Conservation (phyloP, 1,140 invertebrate species). For the Cydia pomonella region DNA sequence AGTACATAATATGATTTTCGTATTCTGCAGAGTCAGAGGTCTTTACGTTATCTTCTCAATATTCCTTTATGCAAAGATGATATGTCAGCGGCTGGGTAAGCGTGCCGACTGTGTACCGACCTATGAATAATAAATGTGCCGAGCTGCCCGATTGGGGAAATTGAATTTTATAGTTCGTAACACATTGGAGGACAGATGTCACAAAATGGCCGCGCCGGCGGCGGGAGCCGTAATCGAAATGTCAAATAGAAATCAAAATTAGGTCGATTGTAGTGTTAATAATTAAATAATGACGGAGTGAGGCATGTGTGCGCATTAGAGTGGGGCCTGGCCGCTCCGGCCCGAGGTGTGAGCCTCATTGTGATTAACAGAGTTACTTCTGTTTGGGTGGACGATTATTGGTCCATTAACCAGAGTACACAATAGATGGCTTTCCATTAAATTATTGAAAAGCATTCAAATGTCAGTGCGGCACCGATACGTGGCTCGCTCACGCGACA, state of each 20-base stretch:
- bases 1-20: conserved; percentile 60
- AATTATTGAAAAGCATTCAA: conserved; percentile 67
- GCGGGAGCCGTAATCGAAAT: conserved; percentile 71
- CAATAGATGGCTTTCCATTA: conserved; percentile 62
- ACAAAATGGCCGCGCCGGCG: conserved; percentile 72
- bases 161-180: conserved; percentile 80
- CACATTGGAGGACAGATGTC: conserved; percentile 79
- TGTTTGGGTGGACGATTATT: conserved; percentile 78
- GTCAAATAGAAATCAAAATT: conserved; percentile 80
- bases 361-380: conserved; percentile 79
- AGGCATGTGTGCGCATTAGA: conserved; percentile 50
- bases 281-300: conserved; percentile 74
- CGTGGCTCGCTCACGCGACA: conserved; percentile 24
- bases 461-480: conserved; percentile 44
- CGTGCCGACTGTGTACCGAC: conserved; percentile 70
- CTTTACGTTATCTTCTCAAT: conserved; percentile 66
- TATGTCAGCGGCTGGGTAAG: conserved; percentile 75
- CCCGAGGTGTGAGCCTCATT: conserved; percentile 64
- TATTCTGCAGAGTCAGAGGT: conserved; percentile 54
- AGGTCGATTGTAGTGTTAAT: conserved; percentile 79
- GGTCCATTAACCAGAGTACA: conserved; percentile 72
- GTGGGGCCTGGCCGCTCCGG: conserved; percentile 40
- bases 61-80: conserved; percentile 79
- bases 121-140: conserved; percentile 80
- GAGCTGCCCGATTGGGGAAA: conserved; percentile 78